Conservation (phyloP, 1,140 invertebrate species). For the Meloidogyne floridensis region DNA sequence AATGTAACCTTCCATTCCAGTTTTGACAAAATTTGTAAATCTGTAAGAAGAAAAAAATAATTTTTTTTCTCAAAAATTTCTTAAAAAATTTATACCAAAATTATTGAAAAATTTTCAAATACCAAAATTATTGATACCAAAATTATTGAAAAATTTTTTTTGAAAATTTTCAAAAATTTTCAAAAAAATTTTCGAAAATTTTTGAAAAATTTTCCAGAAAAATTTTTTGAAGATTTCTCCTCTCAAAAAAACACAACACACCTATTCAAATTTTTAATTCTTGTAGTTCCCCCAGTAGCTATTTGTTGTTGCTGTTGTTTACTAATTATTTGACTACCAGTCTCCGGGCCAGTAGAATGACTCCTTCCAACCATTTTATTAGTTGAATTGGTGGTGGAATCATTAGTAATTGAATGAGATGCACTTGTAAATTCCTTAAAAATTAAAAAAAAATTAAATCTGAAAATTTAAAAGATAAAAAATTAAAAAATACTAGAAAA, state of each 20-base stretch:
- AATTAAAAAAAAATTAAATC: background rate
- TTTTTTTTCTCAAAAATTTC: too few relatives aligned
- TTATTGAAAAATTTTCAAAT: too few relatives aligned
- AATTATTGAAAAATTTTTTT: too few relatives aligned
- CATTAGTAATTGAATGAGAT: constrained; percentile 6
- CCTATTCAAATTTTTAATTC: constrained; percentile 56
- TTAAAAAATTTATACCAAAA: too few relatives aligned
- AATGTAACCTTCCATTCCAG: constrained; percentile 86
- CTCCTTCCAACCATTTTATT: constrained; percentile 38
- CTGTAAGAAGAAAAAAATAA: constrained; percentile 66
- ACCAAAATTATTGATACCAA: too few relatives aligned
- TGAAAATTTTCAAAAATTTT: background rate
- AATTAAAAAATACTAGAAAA: background rate
- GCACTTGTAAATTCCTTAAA: constrained; percentile 34
- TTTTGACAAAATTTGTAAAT: constrained; percentile 89
- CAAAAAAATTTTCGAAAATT: constrained; percentile 13
- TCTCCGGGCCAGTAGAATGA: constrained; percentile 52
- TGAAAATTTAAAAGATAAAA: background rate
- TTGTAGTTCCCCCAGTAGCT: constrained; percentile 37
- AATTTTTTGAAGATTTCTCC: too few relatives aligned
- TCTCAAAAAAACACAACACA: background rate
- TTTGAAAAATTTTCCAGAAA: too few relatives aligned
- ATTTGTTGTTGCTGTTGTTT: constrained; percentile 16
- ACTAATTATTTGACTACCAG: constrained; percentile 30
- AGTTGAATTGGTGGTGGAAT: too few relatives aligned